Base-by-base conservation (phyloP, 2,113 vertebrate species). In the Progne subis region DNA sequence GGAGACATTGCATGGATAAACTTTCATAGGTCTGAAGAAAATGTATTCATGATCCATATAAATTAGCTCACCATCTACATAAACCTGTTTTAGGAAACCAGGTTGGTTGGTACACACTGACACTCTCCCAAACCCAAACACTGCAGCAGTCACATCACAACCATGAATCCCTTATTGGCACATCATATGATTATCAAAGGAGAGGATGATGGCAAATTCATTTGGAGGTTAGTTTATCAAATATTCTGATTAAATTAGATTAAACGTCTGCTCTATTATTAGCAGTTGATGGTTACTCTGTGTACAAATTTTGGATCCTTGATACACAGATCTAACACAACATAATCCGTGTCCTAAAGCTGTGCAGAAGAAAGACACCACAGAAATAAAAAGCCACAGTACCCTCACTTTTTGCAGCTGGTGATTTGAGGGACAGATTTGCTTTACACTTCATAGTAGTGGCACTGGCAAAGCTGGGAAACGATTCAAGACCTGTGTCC, bases 301-400 rank as follows among this genome's bases (percentile, higher is more conserved):
- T 32, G 20, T 63, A 59, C 15, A 63, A 55, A 37, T 78, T n/a
- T 47, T 21, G n/a, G 21, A 67, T 47, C 41, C 18, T 23, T 4
- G 24, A n/a, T 23, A 26, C 6, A 12, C 8, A 55, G 13, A 34
- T 29, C 17, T 61, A 74, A 59, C 18, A 29, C 29, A 74, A 47
- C 0, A 0, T 8, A 41, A 12, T n/a, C 43, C 52, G 13, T 4
- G 1, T 68, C 57, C 52, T 71, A 44, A 68, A 57, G n/a, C 12
- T 59, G 50, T 43, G 29, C 2, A 88, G 50, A 78, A 39, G 24
- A 85, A 57, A 71, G 5, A 56, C 23, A n/a, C 3, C n/a, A 34
- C 8, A 81, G 41, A 84, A 83, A 52, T n/a, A 61, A 91, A 82
- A 75, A 79, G n/a, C 31, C 39, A 41, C 2, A 0, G 18, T 57